Evolutionary conservation across 2,797 vertebrate species (phyloP).

Genomic region (Enteromius paludinosus): DNA sequence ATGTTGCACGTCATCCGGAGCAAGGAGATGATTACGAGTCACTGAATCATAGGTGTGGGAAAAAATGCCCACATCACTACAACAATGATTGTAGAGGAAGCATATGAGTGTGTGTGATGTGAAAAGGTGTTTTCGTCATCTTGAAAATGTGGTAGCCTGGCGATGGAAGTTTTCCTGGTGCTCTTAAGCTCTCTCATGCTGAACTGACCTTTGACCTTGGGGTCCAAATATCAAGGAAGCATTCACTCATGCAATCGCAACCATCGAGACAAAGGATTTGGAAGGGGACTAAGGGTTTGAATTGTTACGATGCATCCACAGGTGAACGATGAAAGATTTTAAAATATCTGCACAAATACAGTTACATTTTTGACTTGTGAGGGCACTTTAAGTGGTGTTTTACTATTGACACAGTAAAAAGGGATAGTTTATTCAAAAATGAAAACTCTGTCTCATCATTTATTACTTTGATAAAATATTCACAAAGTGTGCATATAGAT

Average conservation of each 20-base stretch:
- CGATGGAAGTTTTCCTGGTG: neutral
- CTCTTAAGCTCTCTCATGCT: neutral
- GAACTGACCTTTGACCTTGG: slow-evolving; percentile 20
- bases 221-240: slow-evolving; percentile 17
- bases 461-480: neutral
- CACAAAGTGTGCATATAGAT: neutral
- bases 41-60: slow-evolving; percentile 35
- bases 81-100: slow-evolving; percentile 1
- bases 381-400: neutral
- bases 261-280: neutral
- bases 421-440: neutral
- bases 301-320: neutral
- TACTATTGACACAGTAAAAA: neutral
- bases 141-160: neutral
- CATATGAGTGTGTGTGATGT: neutral
- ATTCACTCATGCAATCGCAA: neutral
- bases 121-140: slow-evolving; percentile 9
- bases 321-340: neutral
- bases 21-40: slow-evolving; percentile 31
- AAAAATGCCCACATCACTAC: slow-evolving; percentile 18
- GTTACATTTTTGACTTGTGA: neutral
- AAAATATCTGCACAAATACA: neutral
- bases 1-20: slow-evolving; percentile 38
- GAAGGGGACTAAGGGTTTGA: neutral
- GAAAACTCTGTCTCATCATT: neutral